Evolutionary conservation across 2,113 vertebrate species (phyloP), one percentile per base, ranked within the genome.

Genomic region (Osmerus mordax): DNA sequence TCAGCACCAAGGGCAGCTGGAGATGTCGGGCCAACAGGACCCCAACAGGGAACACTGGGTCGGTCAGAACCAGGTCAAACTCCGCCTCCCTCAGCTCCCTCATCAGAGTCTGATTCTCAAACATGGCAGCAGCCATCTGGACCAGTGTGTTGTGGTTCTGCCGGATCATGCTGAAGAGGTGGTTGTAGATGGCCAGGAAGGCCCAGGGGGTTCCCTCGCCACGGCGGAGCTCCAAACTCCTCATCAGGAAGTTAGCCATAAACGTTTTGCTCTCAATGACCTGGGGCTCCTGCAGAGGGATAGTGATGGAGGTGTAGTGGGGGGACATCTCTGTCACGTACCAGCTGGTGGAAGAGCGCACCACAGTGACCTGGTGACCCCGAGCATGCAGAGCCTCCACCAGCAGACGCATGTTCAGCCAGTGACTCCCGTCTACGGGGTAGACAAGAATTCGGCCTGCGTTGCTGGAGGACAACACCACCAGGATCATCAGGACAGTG

Each of bases 1-100:
- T 90, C 1, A 87, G 73, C 52, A 91, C 89, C 68, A 89, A 15
- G 3, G 91, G 90, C 15, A 92, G 87, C 53, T 87, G 67, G 9
- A 92, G 81, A 61, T 87, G 75, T 52, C 87, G 83, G 3, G 84
- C 89, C 66, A 92, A 0, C 70, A 91, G 36, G 11, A 87, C 79
- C 3, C 89, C 90, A 0, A 51, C 78, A 29, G 82, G 81, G 72
- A 84, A 88, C 9, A 5, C 77, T 1, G 91, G 88, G 62, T 92
- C 87, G 0, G 86, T 88, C 21, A 92, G 82, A 11, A 82, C 71
- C 52, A 91, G 2, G 12, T 91, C 87, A 65, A 82, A 92, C 3
- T 32, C 36, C 1, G 72, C 70, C 67, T 84, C 78, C 3, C 66
- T 75, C 47, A 90, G 77, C 12, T 82, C 29, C 19, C 55, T 74